Evolutionary conservation across 2,797 vertebrate genomes (phyloP).

Genomic region (Fratercula arctica): DNA sequence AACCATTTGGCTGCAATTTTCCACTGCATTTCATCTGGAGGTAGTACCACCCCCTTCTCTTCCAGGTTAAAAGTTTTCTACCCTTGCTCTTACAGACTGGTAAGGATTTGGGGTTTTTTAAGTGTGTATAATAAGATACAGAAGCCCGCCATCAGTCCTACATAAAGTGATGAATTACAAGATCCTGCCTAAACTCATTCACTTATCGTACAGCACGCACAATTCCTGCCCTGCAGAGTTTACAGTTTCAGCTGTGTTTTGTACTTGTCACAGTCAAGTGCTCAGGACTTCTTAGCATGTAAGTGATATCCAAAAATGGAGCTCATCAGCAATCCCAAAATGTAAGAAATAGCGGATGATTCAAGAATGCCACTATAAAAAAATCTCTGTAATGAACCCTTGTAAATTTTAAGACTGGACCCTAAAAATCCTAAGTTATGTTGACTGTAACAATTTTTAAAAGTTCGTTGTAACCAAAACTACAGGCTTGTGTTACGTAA

Average conservation of each 20-base stretch:
- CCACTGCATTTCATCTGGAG: not conserved
- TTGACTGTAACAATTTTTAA: not conserved
- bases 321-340: not conserved
- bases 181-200: not conserved
- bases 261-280: not conserved
- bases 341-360: not conserved
- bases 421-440: not conserved
- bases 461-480: not conserved
- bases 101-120: not conserved
- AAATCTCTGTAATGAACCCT: not conserved
- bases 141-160: not conserved
- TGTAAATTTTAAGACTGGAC: not conserved
- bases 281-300: not conserved
- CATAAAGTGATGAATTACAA: not conserved
- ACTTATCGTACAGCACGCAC: not conserved
- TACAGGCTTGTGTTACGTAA: not conserved
- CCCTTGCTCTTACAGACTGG: not conserved
- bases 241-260: not conserved
- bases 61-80: not conserved
- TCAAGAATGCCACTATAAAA: not conserved
- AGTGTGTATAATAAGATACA: not conserved
- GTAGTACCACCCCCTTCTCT: not conserved
- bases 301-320: not conserved
- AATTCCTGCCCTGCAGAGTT: not conserved
- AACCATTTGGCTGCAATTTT: conserved; percentile 10